Evolutionary conservation across 2,797 vertebrate species (phyloP), one percentile per base, ranked within the genome.

Genomic region (Acestrorhynchus altus): DNA sequence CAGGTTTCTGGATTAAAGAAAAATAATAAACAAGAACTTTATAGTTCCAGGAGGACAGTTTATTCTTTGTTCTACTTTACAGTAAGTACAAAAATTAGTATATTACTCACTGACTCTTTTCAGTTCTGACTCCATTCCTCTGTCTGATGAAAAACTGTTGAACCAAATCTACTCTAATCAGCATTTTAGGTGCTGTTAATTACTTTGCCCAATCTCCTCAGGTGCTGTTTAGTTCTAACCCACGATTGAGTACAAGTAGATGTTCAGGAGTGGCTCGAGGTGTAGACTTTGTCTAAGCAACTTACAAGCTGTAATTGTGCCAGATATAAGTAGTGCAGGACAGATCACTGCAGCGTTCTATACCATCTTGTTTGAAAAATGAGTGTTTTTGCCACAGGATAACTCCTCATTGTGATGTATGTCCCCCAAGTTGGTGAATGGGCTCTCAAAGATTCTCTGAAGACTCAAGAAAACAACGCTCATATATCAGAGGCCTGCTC

Each of bases 401-500:
- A 51, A 47, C 61, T 61, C 61, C 20, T 57, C 54, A 74, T 77
- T 26, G 73, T 76, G 81, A 83, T 85, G 65, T 71, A 76, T 81
- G 64, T 80, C 52, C 40, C 42, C 70, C 11, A 44, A 79, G 65
- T 79, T 42, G 60, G 77, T 49, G 35, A 78, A 73, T 57, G 51
- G 47, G 51, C 26, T 72, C 49, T 72, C 63, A 69, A 59, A 74
- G 46, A 49, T 26, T 74, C 76, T 73, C 54, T 66, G 67, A 81
- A 74, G 74, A 76, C 79, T 80, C 61, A 56, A 78, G 72, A 80
- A 73, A 82, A 84, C 82, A 77, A 83, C 79, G 78, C 60, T 78
- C 78, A 74, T 81, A 78, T 60, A 80, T 80, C 79, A 83, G 65
- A 76, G 63, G 51, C 57, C 54, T n/a, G 39, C 26, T 59, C 26